phyloP scores from a whole-genome alignment of 2,113 vertebrate species.

The Podiceps cristatus region DNA sequence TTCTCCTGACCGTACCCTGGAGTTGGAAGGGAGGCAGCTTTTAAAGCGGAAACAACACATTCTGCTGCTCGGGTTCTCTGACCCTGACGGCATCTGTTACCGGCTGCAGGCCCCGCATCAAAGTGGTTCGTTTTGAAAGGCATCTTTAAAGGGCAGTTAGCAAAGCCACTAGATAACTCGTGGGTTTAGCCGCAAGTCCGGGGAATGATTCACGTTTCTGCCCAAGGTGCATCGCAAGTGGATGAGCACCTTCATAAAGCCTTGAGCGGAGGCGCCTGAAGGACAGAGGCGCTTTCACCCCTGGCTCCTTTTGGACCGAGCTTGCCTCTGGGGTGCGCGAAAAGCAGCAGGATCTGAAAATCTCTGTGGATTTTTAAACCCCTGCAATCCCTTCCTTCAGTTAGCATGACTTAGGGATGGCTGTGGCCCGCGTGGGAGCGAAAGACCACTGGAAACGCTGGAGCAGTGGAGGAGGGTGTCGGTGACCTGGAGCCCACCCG shows the following conservation, averaged over 20 bases:
- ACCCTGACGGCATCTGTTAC: neutral
- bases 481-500: neutral
- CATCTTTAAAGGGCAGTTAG: neutral
- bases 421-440: too few relatives aligned
- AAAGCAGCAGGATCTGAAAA: too few relatives aligned
- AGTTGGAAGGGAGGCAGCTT: neutral
- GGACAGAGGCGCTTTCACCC: neutral
- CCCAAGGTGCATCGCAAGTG: neutral
- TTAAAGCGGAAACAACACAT: neutral
- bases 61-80: too few relatives aligned
- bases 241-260: neutral
- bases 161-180: fast-evolving
- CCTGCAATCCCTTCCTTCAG: fast-evolving
- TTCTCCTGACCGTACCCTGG: neutral
- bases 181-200: fast-evolving
- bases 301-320: neutral
- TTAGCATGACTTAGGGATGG: fast-evolving
- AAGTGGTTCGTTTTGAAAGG: neutral
- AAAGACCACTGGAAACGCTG: fast-evolving
- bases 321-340: too few relatives aligned
- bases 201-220: neutral
- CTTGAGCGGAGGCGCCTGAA: neutral
- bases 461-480: neutral
- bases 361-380: neutral
- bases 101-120: neutral